Evolutionary conservation across 2,888 invertebrate genomes (phyloP), one percentile per base, ranked within the genome.

Genomic region (Rotaria magnacalcarata): DNA sequence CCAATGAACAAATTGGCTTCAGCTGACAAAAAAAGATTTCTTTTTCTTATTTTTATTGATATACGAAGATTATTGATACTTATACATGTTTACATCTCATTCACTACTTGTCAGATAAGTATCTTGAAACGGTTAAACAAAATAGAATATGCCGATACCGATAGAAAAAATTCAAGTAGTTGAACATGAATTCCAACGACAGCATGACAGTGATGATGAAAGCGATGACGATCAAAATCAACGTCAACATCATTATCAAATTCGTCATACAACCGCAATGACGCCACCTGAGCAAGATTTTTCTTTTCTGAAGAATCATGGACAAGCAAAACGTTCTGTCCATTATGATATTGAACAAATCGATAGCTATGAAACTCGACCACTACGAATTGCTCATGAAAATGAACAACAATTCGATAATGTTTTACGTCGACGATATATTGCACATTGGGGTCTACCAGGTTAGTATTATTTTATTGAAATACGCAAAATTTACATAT

Each of bases 361-460:
- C 0, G 80, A 47, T 47, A 16, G 24, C 5, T 4, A 19, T 47
- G 80, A 47, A 80, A 2, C 21, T 24, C 67, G 34, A 67, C 67
- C 67, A 34, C 34, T 67, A 34, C 1, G 24, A 47, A 47, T 47
- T 1, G 0, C 16, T 10, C 80, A 24, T 24, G 47, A 43, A 19
- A 80, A n/a, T n/a, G 43, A 80, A 24, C 21, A 10, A 24, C 8
- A 24, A 14, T 5, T 80, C 47, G 80, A 80, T 47, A 47, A 47
- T 80, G 80, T 47, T n/a, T 10, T 80, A 43, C 43, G 80, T 24
- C 80, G 80, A 47, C 47, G 80, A 47, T 80, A 80, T 80, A 80
- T 80, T 10, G 80, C 80, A 47, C 80, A 80, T 47, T 80, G 80
- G 80, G 80, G 80, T 16, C n/a, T 80, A 14, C 80, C 80, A 43